Conservation (phyloP, 2,113 vertebrate species). For the Oryzias curvinotus region DNA sequence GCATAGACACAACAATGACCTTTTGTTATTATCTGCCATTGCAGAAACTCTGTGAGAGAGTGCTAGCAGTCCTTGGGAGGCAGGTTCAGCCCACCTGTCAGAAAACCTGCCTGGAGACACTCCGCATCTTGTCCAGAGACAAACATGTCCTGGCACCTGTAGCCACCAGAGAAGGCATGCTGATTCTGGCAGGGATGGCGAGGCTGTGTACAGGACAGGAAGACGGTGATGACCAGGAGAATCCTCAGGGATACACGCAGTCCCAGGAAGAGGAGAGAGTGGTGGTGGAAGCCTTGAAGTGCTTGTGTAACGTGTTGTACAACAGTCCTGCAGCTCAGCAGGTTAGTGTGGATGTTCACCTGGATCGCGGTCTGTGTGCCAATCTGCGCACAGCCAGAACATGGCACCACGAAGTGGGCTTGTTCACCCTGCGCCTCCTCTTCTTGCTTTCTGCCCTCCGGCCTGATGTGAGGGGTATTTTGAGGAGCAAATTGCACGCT, state of each 20-base stretch:
- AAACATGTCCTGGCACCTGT: slow-evolving; percentile 92
- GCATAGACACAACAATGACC: not conserved
- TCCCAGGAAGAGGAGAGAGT: slow-evolving; percentile 84
- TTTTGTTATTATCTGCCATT: not conserved
- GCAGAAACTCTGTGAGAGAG: slow-evolving; percentile 88
- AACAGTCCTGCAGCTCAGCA: slow-evolving; percentile 92
- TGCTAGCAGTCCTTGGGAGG: slow-evolving; percentile 84
- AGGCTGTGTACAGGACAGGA: slow-evolving; percentile 62
- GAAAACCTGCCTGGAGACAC: slow-evolving; percentile 89
- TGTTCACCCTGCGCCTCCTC: slow-evolving; percentile 93
- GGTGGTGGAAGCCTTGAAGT: slow-evolving; percentile 95
- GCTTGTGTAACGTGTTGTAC: slow-evolving; percentile 95
- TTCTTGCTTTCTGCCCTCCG: slow-evolving; percentile 94
- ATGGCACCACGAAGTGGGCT: slow-evolving; percentile 85
- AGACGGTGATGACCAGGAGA: slow-evolving; percentile 14
- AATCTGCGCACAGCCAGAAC: slow-evolving; percentile 79
- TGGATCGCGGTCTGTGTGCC: slow-evolving; percentile 85
- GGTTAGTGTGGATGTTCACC: slow-evolving; percentile 88
- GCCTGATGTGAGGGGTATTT: slow-evolving; percentile 81
- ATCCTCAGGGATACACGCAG: slow-evolving; percentile 61
- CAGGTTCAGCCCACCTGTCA: slow-evolving; percentile 83
- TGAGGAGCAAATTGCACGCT: slow-evolving; percentile 84
- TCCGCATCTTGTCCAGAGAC: slow-evolving; percentile 95
- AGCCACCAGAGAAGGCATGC: slow-evolving; percentile 88
- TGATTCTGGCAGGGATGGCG: slow-evolving; percentile 85